Evolutionary conservation across 2,888 invertebrate species (phyloP), one percentile per base, ranked within the genome.

Genomic region (Nemoura dubitans): DNA sequence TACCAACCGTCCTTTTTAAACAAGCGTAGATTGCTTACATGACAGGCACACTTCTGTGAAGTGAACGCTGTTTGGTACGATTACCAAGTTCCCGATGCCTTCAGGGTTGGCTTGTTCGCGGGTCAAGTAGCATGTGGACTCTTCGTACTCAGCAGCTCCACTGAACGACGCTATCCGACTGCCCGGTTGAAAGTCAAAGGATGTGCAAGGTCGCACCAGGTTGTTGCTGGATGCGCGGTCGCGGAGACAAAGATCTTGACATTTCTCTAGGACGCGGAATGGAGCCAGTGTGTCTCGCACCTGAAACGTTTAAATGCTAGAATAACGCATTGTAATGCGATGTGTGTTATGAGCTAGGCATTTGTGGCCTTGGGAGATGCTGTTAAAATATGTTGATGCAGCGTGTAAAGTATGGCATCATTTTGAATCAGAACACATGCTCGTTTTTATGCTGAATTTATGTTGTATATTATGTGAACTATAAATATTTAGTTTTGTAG

Each of bases 111-210:
- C 96, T 89, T 97, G 96, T 91, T 97, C 97, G 59, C 96, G 93
- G 0, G 97, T 97, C 88, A 98, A 91, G 91, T 96, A 97, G 90
- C 97, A 97, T 25, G 96, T 96, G 16, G 97, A 97, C 90, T 97
- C 97, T 90, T 97, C 97, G 90, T 96, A 97, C 90, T 97, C 97
- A 0, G 96, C 95, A 88, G 95, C 94, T 7, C 95, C 95, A 89
- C 96, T 96, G 90, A 96, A 97, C 0, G 96, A 96, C 43, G 96
- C 96, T 88, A 97, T 96, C 76, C 97, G 93, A 89, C 96, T 96
- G 87, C 97, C 98, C 0, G 97, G 97, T 91, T 97, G 96, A 90
- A 97, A 98, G 92, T 98, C 97, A 89, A 98, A 97, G 81, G 97
- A 97, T 88, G 96, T 95, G 91, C 97, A 98, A 0, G 96, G 95